Conservation (phyloP, 2,113 vertebrate genomes). For the Chaetura pelagica region DNA sequence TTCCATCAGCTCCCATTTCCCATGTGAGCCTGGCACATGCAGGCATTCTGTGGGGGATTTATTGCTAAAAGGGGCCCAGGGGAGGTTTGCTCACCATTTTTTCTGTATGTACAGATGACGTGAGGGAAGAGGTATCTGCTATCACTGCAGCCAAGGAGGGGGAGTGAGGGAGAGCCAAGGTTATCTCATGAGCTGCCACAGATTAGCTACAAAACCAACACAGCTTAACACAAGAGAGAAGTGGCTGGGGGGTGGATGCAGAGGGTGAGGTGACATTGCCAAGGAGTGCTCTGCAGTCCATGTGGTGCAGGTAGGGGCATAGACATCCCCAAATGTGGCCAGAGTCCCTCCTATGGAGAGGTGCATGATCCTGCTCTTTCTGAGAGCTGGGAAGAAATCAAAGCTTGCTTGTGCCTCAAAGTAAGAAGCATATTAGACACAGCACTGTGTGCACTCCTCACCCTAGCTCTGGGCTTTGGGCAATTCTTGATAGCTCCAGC, state of each 20-base stretch:
- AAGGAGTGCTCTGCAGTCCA: neutral
- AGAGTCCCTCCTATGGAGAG: fast-evolving
- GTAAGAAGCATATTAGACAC: neutral
- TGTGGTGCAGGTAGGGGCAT: neutral
- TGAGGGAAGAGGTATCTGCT: neutral
- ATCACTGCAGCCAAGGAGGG: neutral
- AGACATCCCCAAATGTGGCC: fast-evolving
- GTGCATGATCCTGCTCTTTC: neutral
- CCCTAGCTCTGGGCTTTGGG: neutral
- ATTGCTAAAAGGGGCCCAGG: neutral
- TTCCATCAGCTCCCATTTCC: neutral
- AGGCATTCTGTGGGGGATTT: neutral
- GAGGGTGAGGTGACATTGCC: neutral
- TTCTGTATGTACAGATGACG: neutral
- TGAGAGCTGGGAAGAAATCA: neutral
- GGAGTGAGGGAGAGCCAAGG: neutral
- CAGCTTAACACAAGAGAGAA: neutral
- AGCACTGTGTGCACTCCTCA: fast-evolving
- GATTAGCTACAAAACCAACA: neutral
- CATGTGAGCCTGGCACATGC: neutral
- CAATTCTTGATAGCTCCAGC: neutral
- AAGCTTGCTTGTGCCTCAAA: neutral
- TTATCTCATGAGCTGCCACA: neutral
- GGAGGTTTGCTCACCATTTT: neutral
- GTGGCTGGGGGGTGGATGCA: neutral